A percentile compares a stretch with the other conserved stretches of the same genome.
phyloP scores from a whole-genome alignment of 1,140 invertebrate species.

The Atta texana region DNA sequence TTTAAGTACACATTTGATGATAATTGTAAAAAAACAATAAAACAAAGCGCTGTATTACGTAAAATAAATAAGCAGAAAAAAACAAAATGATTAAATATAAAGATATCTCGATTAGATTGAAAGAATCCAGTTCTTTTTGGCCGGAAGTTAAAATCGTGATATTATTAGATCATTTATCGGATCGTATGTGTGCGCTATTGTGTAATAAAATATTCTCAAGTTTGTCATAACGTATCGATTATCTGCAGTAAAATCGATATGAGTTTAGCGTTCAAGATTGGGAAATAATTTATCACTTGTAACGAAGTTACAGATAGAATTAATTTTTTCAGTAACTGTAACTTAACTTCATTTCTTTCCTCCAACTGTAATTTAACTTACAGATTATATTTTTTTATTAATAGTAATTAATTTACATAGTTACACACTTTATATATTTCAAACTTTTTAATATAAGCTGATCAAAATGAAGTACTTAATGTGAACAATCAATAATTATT shows the following conservation, averaged over 20 bases:
- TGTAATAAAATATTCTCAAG: background rate
- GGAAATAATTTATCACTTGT: no score
- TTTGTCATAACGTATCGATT: background rate
- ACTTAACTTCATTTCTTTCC: no score
- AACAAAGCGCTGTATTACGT: background rate
- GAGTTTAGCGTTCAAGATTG: background rate
- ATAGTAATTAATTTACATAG: no score
- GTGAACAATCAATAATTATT: background rate
- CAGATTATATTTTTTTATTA: no score
- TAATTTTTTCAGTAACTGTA: no score
- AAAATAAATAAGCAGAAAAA: slow-evolving; percentile 8
- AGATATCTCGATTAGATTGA: background rate
- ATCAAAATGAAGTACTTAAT: no score
- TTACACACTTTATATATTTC: no score
- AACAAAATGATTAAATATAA: background rate
- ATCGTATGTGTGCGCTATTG: background rate
- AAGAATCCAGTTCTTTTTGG: background rate
- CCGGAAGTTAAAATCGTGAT: background rate
- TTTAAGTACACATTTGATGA: background rate
- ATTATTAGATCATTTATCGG: background rate
- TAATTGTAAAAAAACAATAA: background rate
- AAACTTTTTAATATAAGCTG: no score
- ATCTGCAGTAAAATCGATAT: background rate
- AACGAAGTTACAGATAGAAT: no score
- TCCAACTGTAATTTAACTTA: no score